phyloP scores from a whole-genome alignment of 1,140 invertebrate species.

The Listronotus bonariensis region DNA sequence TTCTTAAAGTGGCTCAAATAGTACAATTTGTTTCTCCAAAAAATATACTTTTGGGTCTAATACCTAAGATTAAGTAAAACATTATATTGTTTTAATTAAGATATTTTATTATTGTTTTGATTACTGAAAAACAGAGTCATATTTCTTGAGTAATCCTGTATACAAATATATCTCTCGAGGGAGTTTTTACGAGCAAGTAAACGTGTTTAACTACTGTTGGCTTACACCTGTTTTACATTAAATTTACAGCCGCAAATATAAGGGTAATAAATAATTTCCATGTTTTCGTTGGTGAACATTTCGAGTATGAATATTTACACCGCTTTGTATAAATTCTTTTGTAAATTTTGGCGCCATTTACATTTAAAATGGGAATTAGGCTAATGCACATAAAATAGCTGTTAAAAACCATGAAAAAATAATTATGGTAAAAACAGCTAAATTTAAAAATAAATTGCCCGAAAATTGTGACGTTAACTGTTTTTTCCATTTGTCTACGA shows the following conservation, averaged over 20 bases:
- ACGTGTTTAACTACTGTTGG: conserved; percentile 22
- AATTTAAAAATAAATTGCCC: conserved; percentile 8
- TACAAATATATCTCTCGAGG: no score
- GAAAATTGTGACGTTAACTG: neutral
- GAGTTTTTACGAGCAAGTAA: conserved; percentile 20
- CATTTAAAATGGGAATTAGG: conserved; percentile 23
- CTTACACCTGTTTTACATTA: conserved; percentile 29
- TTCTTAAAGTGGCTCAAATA: no score
- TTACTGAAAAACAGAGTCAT: no score
- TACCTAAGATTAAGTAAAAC: no score
- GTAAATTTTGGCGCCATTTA: conserved; percentile 16
- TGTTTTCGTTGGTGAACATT: conserved; percentile 23
- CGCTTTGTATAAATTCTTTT: conserved; percentile 24
- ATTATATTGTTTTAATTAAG: no score
- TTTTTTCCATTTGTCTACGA: neutral
- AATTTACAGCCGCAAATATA: conserved; percentile 27
- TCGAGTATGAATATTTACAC: conserved; percentile 24
- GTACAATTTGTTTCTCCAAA: no score
- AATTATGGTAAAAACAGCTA: conserved; percentile 8
- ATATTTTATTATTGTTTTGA: no score
- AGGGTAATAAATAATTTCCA: conserved; percentile 26
- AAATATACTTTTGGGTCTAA: no score
- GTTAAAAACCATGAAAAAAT: conserved; percentile 28
- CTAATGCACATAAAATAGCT: conserved; percentile 27
- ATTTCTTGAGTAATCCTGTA: no score